Conservation (phyloP, 2,797 vertebrate species). For the Scolopax rusticola region DNA sequence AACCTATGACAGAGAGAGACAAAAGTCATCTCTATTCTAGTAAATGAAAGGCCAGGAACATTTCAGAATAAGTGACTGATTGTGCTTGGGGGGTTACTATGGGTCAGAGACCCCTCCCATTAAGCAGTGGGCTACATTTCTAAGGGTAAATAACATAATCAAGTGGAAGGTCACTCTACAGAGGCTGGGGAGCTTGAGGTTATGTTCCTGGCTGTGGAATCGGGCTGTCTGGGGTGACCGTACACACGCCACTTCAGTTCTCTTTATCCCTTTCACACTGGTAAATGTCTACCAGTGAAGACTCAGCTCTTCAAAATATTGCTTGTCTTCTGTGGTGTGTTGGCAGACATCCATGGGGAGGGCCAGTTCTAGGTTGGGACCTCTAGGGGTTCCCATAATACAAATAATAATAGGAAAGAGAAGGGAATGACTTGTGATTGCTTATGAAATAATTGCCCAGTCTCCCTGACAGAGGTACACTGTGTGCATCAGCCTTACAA, state of each 20-base stretch:
- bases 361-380: neutral
- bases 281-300: neutral
- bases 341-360: neutral
- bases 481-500: neutral
- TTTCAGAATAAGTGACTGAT: neutral
- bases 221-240: neutral
- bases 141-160: neutral
- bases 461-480: neutral
- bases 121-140: neutral
- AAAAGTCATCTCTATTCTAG: neutral
- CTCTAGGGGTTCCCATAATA: conserved; percentile 61
- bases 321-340: neutral
- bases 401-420: conserved; percentile 6
- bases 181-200: neutral
- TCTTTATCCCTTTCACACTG: neutral
- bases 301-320: neutral
- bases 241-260: neutral
- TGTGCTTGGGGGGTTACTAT: neutral
- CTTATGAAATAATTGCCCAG: neutral
- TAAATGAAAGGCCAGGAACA: neutral
- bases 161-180: neutral
- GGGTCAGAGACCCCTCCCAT: neutral
- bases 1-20: neutral
- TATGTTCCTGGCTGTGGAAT: neutral
- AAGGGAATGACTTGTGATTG: neutral